Evolutionary conservation across 92 coral and sea anemone species (phyloP), one percentile per base, ranked within the genome.

Genomic region (Galaxea fascicularis): DNA sequence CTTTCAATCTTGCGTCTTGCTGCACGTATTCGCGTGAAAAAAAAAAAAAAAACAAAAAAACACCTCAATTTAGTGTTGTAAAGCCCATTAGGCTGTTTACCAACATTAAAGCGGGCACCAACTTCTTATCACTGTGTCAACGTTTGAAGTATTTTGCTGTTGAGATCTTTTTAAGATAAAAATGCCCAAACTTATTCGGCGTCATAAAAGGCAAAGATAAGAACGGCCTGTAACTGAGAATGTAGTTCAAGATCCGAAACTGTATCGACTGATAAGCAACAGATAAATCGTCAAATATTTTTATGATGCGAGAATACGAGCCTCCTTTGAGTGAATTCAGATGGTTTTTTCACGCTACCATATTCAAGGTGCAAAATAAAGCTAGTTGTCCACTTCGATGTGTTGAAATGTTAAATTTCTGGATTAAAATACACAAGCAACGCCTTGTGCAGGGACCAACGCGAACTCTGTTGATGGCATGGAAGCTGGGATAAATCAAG

Each of bases 211-310:
- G 22, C 18, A 35, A 3, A 35, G 80, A 76, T 77, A 77, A 62
- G 39, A 8, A 49, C 24, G 30, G 56, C 11, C 30, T 60, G 66
- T 9, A 24, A 22, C 66, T n/a, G 15, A n/a, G 66, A 17, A 25
- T 31, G 29, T 10, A 35, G 51, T 35, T 35, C 30, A 16, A 24
- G 35, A 59, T 47, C 56, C 60, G 44, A 30, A 56, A 56, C 47
- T 10, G 17, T 56, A 27, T n/a, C 66, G 70, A 77, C 82, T 60
- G 82, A 77, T 77, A 77, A 78, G 82, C 72, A 64, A 28, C 57
- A 60, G 68, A 56, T 24, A 10, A 49, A 73, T 14, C 20, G 46
- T 49, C 30, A 73, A 73, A 73, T 24, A 73, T 28, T 72, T 73
- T 28, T 9, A 6, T 47, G 22, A 30, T 47, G 21, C 0, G 18